Conservation (phyloP, 2,113 vertebrate species). For the Ariopsis seemanni region DNA sequence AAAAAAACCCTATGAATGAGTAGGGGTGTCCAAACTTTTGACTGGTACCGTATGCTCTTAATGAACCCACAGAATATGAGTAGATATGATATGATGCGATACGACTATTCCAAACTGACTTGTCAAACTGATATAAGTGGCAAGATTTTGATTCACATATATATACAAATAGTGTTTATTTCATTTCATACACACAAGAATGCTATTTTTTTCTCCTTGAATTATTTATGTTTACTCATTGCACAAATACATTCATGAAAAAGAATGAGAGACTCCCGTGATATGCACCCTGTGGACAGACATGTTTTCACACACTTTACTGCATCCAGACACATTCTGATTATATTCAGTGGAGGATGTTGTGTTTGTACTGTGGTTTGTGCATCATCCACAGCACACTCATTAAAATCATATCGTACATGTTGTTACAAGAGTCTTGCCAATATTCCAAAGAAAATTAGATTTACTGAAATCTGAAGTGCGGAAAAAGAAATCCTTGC, state of each 20-base stretch:
- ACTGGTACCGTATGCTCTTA: no score
- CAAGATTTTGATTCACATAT: background rate
- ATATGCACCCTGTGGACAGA: background rate
- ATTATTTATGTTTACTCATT: background rate
- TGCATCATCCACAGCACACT: background rate
- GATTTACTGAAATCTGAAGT: background rate
- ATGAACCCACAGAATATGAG: background rate
- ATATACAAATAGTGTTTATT: background rate
- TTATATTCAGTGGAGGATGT: background rate
- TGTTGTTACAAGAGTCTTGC: slow-evolving; percentile 2
- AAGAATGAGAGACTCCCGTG: background rate
- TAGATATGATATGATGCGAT: background rate
- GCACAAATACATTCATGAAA: background rate
- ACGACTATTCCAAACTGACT: background rate
- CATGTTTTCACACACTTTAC: slow-evolving; percentile 10
- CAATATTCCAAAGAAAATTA: background rate
- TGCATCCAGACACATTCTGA: background rate
- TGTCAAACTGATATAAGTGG: background rate
- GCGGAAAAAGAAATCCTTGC: background rate
- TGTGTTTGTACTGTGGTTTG: background rate
- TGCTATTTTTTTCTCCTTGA: background rate
- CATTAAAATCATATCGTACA: background rate
- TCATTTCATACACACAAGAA: background rate
- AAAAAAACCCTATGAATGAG: no score
- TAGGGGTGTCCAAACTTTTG: no score